Conservation (phyloP, 2,888 invertebrate species). For the Leptinotarsa juncta region DNA sequence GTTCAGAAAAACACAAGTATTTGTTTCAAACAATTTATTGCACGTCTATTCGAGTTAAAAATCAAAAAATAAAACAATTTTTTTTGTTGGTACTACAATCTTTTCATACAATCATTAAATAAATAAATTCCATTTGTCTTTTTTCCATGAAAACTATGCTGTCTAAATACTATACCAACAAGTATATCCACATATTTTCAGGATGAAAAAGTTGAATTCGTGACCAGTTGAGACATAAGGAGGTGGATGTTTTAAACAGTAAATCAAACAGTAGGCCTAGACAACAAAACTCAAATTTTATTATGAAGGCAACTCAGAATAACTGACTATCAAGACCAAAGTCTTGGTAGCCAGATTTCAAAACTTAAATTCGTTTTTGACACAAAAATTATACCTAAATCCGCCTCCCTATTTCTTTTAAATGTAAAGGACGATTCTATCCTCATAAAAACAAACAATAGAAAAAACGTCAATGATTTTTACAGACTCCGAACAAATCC, state of each 20-base stretch:
- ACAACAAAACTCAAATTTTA: background rate
- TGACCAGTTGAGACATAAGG: background rate
- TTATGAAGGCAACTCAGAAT: background rate
- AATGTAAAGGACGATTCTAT: background rate
- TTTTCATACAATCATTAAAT: background rate
- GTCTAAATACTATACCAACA: background rate
- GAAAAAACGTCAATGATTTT: slow-evolving; percentile 1
- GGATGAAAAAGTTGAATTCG: background rate
- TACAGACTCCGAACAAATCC: background rate
- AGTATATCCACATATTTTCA: background rate
- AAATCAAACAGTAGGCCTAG: background rate
- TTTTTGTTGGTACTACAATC: slow-evolving; percentile 6
- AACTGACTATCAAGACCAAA: background rate
- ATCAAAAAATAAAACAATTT: background rate
- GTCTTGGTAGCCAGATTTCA: background rate
- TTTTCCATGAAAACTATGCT: background rate
- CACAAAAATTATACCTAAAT: background rate
- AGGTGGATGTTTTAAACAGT: background rate
- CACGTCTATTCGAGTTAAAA: background rate
- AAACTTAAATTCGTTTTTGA: background rate
- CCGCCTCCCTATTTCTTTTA: background rate
- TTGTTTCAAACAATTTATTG: slow-evolving; percentile 1
- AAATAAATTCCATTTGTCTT: slow-evolving; percentile 8
- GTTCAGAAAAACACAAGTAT: background rate
- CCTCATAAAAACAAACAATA: background rate